Evolutionary conservation across 2,888 invertebrate species (phyloP).

Genomic region (Criorhina ranunculi): DNA sequence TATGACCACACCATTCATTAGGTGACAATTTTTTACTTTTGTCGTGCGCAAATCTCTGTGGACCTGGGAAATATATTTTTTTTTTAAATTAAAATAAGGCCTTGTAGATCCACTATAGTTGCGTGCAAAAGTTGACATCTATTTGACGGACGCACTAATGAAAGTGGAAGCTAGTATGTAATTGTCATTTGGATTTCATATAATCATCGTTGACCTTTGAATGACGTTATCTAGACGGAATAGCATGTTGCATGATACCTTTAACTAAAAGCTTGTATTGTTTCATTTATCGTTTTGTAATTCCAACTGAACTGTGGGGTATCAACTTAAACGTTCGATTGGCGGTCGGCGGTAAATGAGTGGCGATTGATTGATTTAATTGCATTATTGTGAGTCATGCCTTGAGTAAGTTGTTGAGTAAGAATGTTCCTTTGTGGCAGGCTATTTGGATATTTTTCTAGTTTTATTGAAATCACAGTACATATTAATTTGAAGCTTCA

Average conservation of each 20-base stretch:
- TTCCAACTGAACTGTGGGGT: not conserved
- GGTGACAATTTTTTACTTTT: not conserved
- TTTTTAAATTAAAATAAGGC: too few species aligned
- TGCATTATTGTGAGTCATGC: not conserved
- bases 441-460: too few species aligned
- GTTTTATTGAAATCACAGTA: too few species aligned
- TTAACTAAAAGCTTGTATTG: not conserved
- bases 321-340: not conserved
- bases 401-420: not conserved
- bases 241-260: not conserved
- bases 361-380: not conserved
- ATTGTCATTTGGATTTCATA: not conserved
- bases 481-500: too few species aligned
- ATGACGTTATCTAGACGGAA: not conserved
- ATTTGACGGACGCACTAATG: not conserved
- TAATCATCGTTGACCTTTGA: not conserved
- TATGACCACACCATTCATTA: not conserved
- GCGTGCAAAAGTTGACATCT: conserved; percentile 16
- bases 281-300: not conserved
- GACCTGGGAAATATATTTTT: not conserved
- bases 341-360: not conserved
- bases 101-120: not conserved
- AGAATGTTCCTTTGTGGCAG: not conserved
- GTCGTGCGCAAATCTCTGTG: not conserved
- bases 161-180: not conserved